A percentile compares a stretch with the other conserved stretches of the same genome.
Evolutionary conservation across 1,140 invertebrate genomes (phyloP).

Genomic region (Nixonia krombeini): DNA sequence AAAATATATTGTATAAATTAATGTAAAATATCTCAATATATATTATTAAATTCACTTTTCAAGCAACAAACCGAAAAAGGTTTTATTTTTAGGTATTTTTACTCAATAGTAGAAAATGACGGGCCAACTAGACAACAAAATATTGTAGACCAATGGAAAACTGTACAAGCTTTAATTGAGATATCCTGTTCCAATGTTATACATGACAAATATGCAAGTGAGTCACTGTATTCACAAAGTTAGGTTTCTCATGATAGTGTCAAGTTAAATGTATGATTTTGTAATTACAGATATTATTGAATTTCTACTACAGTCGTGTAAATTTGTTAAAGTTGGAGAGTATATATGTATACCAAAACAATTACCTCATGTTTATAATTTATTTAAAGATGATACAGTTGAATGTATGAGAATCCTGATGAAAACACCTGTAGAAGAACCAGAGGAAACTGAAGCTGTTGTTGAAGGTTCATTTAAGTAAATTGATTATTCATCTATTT

Average conservation of each 20-base stretch:
- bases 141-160: neutral
- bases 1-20: too few species aligned
- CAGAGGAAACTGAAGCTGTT: too few species aligned
- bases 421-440: too few species aligned
- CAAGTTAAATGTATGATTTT: neutral
- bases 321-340: slow-evolving; percentile 26
- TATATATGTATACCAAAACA: slow-evolving; percentile 24
- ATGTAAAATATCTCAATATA: too few species aligned
- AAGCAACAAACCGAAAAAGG: too few species aligned
- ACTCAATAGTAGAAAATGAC: neutral
- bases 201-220: neutral
- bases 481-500: too few species aligned
- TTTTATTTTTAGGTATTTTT: neutral
- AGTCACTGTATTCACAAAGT: neutral
- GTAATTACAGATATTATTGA: slow-evolving; percentile 33
- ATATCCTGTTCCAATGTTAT: neutral
- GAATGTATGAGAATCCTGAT: slow-evolving; percentile 1
- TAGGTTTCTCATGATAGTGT: too few species aligned
- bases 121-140: too few species aligned
- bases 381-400: slow-evolving; percentile 16
- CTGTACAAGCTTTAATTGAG: neutral
- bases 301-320: slow-evolving; percentile 40
- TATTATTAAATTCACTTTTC: too few species aligned
- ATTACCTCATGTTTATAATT: slow-evolving; percentile 19
- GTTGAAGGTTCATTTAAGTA: too few species aligned